Evolutionary conservation across 2,797 vertebrate genomes (phyloP).

Genomic region (Tenualosa thibaudeaui): DNA sequence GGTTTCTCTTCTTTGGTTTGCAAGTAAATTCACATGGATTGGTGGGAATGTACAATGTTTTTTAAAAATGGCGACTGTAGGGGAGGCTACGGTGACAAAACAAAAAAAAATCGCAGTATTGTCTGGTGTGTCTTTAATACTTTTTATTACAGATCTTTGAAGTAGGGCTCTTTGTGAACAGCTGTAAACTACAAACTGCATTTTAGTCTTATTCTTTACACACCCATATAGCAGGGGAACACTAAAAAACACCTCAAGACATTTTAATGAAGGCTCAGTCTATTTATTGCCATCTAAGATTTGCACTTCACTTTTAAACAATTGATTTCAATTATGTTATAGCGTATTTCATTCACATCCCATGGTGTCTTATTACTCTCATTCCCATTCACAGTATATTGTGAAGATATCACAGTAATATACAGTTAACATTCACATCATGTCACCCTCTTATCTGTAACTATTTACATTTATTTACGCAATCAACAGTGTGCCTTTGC

Average conservation of each 20-base stretch:
- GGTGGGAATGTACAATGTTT: no score
- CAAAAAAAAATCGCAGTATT: no score
- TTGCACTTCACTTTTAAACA: not conserved
- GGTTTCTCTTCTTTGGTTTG: no score
- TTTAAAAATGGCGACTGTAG: no score
- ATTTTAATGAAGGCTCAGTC: not conserved
- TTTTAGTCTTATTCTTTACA: not conserved
- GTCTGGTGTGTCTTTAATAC: no score
- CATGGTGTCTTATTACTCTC: not conserved
- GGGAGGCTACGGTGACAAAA: no score
- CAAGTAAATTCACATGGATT: no score
- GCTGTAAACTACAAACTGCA: not conserved
- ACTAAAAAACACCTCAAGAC: not conserved
- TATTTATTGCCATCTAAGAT: conserved; percentile 4
- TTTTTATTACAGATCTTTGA: not conserved
- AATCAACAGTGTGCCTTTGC: not conserved
- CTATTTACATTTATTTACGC: not conserved
- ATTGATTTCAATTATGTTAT: not conserved
- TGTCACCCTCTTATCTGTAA: not conserved
- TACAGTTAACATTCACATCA: not conserved
- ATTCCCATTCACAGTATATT: not conserved
- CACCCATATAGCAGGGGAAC: not conserved
- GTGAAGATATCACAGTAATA: not conserved
- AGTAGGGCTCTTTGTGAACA: not conserved
- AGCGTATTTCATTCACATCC: not conserved